Percentiles rank a stretch among this genome's conserved stretches.
Conservation (phyloP, 2,797 vertebrate species). For the Ciconia nigra region DNA sequence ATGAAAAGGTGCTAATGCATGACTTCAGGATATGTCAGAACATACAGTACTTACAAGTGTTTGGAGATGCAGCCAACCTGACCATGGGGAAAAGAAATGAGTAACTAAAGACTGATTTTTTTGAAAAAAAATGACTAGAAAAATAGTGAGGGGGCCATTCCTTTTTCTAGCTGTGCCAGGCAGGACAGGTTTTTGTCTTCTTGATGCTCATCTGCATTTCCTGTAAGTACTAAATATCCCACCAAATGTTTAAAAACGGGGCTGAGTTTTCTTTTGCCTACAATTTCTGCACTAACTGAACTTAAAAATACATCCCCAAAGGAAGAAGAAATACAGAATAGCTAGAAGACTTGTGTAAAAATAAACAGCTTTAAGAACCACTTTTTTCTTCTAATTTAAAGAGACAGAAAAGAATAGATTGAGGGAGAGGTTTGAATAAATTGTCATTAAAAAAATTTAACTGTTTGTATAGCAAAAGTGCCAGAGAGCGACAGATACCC, state of each 20-base stretch:
- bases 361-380: not conserved
- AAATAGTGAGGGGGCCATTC: not conserved
- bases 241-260: not conserved
- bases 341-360: not conserved
- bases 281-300: not conserved
- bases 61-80: slow-evolving; percentile 78
- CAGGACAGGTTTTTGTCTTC: slow-evolving; percentile 2
- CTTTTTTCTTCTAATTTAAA: not conserved
- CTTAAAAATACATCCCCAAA: not conserved
- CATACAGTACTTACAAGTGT: slow-evolving; percentile 83
- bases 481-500: not conserved
- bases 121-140: slow-evolving; percentile 22
- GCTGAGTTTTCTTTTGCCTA: not conserved
- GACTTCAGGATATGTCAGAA: slow-evolving; percentile 92
- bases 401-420: not conserved
- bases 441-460: not conserved
- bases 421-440: not conserved
- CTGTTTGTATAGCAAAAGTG: not conserved
- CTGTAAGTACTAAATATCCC: not conserved
- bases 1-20: slow-evolving; percentile 91
- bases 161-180: not conserved
- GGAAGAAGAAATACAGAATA: not conserved
- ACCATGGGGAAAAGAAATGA: slow-evolving; percentile 73
- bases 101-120: slow-evolving; percentile 65
- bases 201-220: not conserved